Percentiles rank a stretch among this genome's conserved stretches.
Conservation (phyloP, 2,113 vertebrate genomes). For the Phaethon lepturus region DNA sequence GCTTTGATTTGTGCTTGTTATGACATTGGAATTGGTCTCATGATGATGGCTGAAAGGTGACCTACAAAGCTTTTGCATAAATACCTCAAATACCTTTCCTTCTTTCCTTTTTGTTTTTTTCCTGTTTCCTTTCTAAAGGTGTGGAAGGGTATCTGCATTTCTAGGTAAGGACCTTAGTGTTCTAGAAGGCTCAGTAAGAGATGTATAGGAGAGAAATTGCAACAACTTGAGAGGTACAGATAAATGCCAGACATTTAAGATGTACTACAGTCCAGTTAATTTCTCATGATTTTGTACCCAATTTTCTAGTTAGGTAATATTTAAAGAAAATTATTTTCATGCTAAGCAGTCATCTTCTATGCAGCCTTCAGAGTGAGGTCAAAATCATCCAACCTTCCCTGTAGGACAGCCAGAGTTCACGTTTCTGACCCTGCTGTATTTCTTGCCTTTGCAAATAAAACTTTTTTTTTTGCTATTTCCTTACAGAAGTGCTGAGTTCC, state of each 20-base stretch:
- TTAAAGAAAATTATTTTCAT: not conserved
- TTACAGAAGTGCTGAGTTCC: not conserved
- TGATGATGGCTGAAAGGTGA: not conserved
- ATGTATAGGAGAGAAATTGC: not conserved
- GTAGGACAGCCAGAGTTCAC: not conserved
- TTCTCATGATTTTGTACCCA: not conserved
- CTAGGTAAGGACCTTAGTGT: not conserved
- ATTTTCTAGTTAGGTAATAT: not conserved
- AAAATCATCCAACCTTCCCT: not conserved
- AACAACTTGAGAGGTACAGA: not conserved
- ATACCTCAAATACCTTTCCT: not conserved
- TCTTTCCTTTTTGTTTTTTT: not conserved
- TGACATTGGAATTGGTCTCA: not conserved
- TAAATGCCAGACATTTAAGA: not conserved
- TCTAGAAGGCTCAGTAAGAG: not conserved
- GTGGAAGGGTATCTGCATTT: not conserved
- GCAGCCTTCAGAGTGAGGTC: not conserved
- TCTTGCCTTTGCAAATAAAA: not conserved
- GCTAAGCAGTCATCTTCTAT: rapidly evolving
- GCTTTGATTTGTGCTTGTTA: not conserved
- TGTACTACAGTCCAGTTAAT: not conserved
- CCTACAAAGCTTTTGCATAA: not conserved
- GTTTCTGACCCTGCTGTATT: not conserved
- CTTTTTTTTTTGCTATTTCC: not conserved
- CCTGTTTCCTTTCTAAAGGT: not conserved